Evolutionary conservation across 2,888 invertebrate species (phyloP), one percentile per base, ranked within the genome.

Genomic region (Gymnocheta viridis): DNA sequence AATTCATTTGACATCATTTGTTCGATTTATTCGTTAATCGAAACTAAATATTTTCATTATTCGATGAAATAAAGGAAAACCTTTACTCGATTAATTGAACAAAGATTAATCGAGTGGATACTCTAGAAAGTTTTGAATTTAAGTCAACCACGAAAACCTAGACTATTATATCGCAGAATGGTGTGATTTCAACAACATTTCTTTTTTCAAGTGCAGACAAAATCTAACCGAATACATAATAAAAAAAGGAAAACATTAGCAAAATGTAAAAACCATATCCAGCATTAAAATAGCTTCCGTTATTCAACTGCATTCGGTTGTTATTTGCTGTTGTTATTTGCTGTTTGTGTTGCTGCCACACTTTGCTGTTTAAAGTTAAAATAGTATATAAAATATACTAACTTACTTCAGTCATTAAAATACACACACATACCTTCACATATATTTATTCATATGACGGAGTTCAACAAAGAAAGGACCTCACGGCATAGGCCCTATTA

Each of bases 241-340:
- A n/a, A n/a, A n/a, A 38, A 0, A 29, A 14, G 47, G 35, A 64
- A 44, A 51, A 78, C 51, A 78, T 19, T 32, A 51, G 41, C 24
- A 51, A 44, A 64, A 54, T 29, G 32, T 58, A 81, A 77, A 72
- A 77, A 67, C 77, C 72, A 81, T 77, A 77, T 81, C 27, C 72
- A 73, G 38, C 62, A 81, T 72, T 77, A 77, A 81, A 84, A 38
- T 54, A 62, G 73, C 72, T 56, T 80, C 67, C 66, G 47, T 76
- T 67, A 67, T 81, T 54, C 62, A 27, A 60, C 51, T 60, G 17
- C 44, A 62, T 81, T 64, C 67, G 54, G 70, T 72, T 62, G 35
- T 32, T 35, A 62, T 72, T 56, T 70, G 32, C 62, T 78, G 66
- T 69, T 70, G 7, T 17, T 56, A 4, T 62, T 73, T 66, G 54